Conservation (phyloP, 1,140 invertebrate genomes). For the Drosophila pandora region DNA sequence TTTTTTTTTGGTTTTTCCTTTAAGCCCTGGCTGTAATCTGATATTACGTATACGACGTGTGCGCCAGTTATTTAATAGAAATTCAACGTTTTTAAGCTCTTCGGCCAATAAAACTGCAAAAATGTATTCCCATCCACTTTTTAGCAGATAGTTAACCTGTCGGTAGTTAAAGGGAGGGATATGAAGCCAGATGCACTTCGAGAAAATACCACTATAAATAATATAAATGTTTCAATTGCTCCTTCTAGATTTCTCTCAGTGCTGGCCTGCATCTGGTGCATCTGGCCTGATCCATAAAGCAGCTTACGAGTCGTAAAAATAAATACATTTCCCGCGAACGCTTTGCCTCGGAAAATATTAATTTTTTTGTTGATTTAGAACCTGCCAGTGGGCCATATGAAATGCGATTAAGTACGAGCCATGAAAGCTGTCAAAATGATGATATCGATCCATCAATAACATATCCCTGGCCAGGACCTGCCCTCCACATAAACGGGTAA, state of each 20-base stretch:
- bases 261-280: conserved; percentile 36
- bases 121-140: conserved; percentile 46
- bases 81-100: conserved; percentile 72
- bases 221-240: too few species aligned
- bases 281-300: conserved; percentile 42
- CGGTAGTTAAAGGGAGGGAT: conserved; percentile 30
- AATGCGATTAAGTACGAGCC: conserved; percentile 10
- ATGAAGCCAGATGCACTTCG: background rate
- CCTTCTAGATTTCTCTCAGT: conserved; percentile 13
- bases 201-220: background rate
- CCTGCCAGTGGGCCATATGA: conserved; percentile 6
- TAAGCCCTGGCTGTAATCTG: conserved; percentile 76
- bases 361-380: conserved; percentile 50
- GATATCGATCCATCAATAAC: conserved; percentile 26
- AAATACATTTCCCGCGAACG: conserved; percentile 11
- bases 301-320: conserved; percentile 53
- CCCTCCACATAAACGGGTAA: conserved; percentile 1
- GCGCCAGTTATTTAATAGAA: conserved; percentile 77
- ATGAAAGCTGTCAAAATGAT: conserved; percentile 7
- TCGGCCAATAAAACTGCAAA: conserved; percentile 62
- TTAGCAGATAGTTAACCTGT: conserved; percentile 71
- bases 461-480: conserved; percentile 24
- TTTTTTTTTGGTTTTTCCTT: conserved; percentile 43
- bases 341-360: conserved; percentile 17
- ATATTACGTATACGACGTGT: conserved; percentile 80